Percentiles rank a stretch among this genome's conserved stretches.
These are phyloP conservation scores for Batillaria attramentaria DNA, from an alignment of 1,140 invertebrate genomes.

Conservation along the genomic window DNA sequence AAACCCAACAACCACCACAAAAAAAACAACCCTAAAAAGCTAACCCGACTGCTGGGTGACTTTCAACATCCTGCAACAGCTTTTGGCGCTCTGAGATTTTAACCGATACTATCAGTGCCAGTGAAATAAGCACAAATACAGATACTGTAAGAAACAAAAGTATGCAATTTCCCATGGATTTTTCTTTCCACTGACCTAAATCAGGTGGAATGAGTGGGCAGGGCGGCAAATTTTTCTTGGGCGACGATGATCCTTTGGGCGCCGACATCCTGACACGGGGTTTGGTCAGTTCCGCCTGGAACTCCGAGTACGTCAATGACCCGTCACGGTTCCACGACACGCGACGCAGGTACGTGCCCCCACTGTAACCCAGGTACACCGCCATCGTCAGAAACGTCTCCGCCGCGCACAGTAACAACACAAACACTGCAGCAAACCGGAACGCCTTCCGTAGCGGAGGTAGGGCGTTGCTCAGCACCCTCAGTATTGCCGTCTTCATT, in stretches of 20 bases:
- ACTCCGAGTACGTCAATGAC: slow-evolving; percentile 17
- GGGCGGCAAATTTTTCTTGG: background rate
- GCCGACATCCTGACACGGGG: background rate
- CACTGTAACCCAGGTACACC: slow-evolving; percentile 22
- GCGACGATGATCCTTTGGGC: background rate
- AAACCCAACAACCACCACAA: no score
- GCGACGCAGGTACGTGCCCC: slow-evolving; percentile 15
- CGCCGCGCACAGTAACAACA: slow-evolving; percentile 22
- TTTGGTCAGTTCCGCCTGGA: slow-evolving; percentile 7
- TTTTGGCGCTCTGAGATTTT: no score
- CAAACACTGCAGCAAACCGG: slow-evolving; percentile 2
- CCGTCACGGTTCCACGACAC: slow-evolving; percentile 18
- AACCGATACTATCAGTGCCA: no score
- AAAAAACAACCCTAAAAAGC: no score
- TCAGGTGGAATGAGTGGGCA: slow-evolving; percentile 5
- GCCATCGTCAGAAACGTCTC: slow-evolving; percentile 23
- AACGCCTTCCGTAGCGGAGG: background rate
- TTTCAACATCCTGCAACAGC: no score
- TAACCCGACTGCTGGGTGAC: no score
- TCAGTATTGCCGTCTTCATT: background rate
- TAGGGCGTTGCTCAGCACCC: background rate
- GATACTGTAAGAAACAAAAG: no score
- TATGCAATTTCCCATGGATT: no score
- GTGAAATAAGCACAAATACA: no score
- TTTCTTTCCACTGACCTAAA: background rate